Conservation (phyloP, 2,888 invertebrate species). For the Sturmia bella region DNA sequence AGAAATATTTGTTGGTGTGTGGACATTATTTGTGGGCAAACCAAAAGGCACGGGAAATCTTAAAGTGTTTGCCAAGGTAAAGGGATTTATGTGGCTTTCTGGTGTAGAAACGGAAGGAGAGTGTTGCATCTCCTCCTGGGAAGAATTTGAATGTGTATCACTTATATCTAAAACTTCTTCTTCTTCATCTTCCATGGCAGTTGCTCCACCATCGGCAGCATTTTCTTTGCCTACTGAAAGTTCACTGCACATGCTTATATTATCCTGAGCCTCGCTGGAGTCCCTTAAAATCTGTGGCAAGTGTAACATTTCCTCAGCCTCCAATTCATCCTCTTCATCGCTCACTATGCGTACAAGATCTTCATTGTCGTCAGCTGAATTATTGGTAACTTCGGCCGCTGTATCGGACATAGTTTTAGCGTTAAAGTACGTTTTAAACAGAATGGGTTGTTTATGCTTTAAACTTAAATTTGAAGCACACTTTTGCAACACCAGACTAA, state of each 20-base stretch:
- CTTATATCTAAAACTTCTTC: constrained; percentile 68
- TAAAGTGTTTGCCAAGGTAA: constrained; percentile 73
- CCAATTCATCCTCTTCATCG: constrained; percentile 64
- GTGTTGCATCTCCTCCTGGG: constrained; percentile 67
- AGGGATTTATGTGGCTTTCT: constrained; percentile 69
- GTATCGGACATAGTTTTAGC: constrained; percentile 52
- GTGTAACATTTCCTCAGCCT: constrained; percentile 59
- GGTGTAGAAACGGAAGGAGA: constrained; percentile 44
- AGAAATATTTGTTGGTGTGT: constrained; percentile 69
- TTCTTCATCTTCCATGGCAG: constrained; percentile 72
- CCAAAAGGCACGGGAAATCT: constrained; percentile 73
- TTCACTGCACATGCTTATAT: constrained; percentile 87
- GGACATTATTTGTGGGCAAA: constrained; percentile 56
- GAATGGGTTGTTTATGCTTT: constrained; percentile 65
- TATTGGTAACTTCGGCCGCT: constrained; percentile 41
- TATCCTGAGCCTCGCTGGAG: constrained; percentile 71
- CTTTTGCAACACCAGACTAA: constrained; percentile 77
- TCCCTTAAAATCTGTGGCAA: constrained; percentile 55
- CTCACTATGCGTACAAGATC: constrained; percentile 65
- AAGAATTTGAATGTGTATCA: constrained; percentile 70
- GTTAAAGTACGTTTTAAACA: constrained; percentile 58
- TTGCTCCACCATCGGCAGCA: constrained; percentile 71
- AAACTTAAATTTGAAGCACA: constrained; percentile 70
- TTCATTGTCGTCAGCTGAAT: constrained; percentile 49
- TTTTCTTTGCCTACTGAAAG: constrained; percentile 90